Conservation (phyloP, 2,888 invertebrate genomes). For the Leptinotarsa haldemani region DNA sequence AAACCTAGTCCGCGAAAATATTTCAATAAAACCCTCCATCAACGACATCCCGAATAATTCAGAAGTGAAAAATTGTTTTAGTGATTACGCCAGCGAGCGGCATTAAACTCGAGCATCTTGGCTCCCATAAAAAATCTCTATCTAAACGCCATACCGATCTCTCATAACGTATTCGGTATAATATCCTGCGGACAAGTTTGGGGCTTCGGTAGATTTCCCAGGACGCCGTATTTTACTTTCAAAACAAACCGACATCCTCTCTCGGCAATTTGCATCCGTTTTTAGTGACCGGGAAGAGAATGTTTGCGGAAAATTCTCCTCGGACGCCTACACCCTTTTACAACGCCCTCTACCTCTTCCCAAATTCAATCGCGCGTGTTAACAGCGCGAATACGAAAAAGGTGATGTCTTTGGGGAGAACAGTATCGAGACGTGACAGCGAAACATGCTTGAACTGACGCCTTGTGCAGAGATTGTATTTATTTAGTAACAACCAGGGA, state of each 20-base stretch:
- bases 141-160: slow-evolving; percentile 37
- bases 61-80: slow-evolving; percentile 37
- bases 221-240: slow-evolving; percentile 59
- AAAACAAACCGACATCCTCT: slow-evolving; percentile 49
- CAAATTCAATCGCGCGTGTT: slow-evolving; percentile 40
- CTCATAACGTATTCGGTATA: slow-evolving; percentile 40
- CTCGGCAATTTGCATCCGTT: slow-evolving; percentile 57
- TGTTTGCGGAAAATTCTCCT: slow-evolving; percentile 40
- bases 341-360: slow-evolving; percentile 18
- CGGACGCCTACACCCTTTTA: slow-evolving; percentile 33
- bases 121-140: slow-evolving; percentile 34
- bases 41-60: slow-evolving; percentile 33
- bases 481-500: too few relatives aligned
- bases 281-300: slow-evolving; percentile 38
- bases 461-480: too few relatives aligned
- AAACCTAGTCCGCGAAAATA: slow-evolving; percentile 28
- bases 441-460: too few relatives aligned
- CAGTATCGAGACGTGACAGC: background rate
- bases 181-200: slow-evolving; percentile 50
- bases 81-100: slow-evolving; percentile 33
- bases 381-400: background rate
- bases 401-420: background rate
- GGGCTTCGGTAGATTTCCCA: slow-evolving; percentile 56
- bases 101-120: slow-evolving; percentile 21
- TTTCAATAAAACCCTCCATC: slow-evolving; percentile 33